Evolutionary conservation across 2,797 vertebrate species (phyloP), one percentile per base, ranked within the genome.

Genomic region (Carcharodon carcharias): DNA sequence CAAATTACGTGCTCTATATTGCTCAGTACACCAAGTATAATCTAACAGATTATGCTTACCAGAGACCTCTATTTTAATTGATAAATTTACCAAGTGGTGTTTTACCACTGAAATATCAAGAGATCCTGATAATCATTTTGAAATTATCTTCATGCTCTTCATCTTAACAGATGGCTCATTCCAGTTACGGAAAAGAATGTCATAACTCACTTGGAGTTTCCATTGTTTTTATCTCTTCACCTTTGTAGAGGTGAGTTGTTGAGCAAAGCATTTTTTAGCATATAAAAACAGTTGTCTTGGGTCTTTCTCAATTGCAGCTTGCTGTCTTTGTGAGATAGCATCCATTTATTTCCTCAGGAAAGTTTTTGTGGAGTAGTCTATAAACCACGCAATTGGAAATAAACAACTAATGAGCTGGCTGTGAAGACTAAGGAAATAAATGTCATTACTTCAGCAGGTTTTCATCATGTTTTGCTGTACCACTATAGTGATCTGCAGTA

Each of bases 321-420:
- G 26, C 67, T 95, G 67, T 73, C 67, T 50, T 8, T 6, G 0
- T 95, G 50, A 77, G 50, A 56, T 77, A 95, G 45, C 12, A 28
- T 95, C 92, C 45, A 95, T 95, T 31, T 95, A 71, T 58, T 95
- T 95, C 31, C 50, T 77, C 14, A 26, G 91, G 91, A 93, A 93
- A 73, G 31, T 95, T 31, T 65, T 73, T 95, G 94, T 73, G 45
- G 45, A 18, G 50, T 92, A 31, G 69, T 31, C 26, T 65, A 95
- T 95, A 95, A 95, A 73, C 50, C 45, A 71, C 56, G 45, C 31
- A 73, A 65, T 23, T 77, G 40, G 28, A 56, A 21, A 77, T 95
- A 77, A 95, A 71, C 54, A 95, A n/a, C 8, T 21, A 73, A 77
- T 58, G 28, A 58, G 35, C 18, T 77, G 8, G 67, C 71, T 58